Base-by-base conservation (phyloP, 2,113 vertebrate species). In the Tichodroma muraria region DNA sequence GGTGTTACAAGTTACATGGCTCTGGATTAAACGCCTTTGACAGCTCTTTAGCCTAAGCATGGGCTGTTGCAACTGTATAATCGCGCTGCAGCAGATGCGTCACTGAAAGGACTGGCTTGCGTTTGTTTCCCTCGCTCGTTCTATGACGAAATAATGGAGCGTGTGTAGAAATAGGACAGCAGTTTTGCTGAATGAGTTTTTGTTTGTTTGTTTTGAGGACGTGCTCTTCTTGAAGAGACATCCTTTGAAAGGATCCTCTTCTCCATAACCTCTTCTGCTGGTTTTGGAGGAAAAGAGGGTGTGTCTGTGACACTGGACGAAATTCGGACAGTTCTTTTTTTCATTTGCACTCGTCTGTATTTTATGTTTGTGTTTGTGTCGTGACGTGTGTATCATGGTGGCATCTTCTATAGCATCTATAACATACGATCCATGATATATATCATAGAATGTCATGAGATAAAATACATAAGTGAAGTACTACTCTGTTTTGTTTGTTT, bases 141-240 rank as follows among this genome's bases (percentile, higher is more conserved):
- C 40, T 31, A 0, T 57, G 69, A 33, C 13, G 81, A 57, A 49
- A 77, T 16, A 16, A 2, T 54, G 79, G 19, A 52, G 54, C 8
- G 3, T 15, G 11, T 30, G 5, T 13, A 7, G 19, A 60, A 20
- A 13, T 4, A 1, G 1, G 22, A 40, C 3, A 33, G 37, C 22
- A 24, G 6, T 63, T 6, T 37, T 21, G 42, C 40, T 38, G n/a
- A 2, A 73, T 25, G 24, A 30, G 21, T 12, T 31, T 59, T 49
- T 16, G 8, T 31, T 35, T 38, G 23, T 30, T 84, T 59, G 22
- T 28, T 85, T 52, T 33, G 22, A 52, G 35, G 24, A 5, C 21
- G 1, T 4, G 5, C 12, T 37, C 2, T 16, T 65, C 21, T 25
- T 9, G 35, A 50, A 28, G n/a, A 66, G 52, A 12, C 21, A 30